These are phyloP conservation scores for Rhyacophila brunnea DNA, from an alignment of 1,140 invertebrate species.

Conservation along the genomic window DNA sequence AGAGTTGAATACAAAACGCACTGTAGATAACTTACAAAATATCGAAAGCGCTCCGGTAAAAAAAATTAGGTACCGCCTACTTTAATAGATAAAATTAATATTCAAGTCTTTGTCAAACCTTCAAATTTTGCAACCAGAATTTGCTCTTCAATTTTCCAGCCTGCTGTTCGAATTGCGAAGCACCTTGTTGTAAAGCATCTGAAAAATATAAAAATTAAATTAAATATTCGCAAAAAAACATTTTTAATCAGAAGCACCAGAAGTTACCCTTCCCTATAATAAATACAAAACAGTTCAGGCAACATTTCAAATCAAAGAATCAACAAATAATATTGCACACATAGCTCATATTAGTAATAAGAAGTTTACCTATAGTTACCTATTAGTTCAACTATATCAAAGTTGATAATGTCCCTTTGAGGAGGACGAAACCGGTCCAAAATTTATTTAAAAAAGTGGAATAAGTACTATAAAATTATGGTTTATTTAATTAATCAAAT, in stretches of 20 bases:
- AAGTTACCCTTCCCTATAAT: background rate
- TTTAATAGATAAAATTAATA: background rate
- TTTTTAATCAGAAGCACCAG: background rate
- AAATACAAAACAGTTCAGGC: background rate
- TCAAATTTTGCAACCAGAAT: slow-evolving; percentile 98
- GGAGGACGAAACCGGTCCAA: too few relatives aligned
- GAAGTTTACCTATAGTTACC: background rate
- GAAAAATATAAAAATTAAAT: slow-evolving; percentile 17
- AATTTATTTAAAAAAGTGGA: too few relatives aligned
- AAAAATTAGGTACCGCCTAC: too few relatives aligned
- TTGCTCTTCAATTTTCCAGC: slow-evolving; percentile 97
- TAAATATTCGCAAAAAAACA: background rate
- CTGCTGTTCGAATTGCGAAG: slow-evolving; percentile 97
- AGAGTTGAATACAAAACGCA: too few relatives aligned
- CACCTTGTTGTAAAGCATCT: slow-evolving; percentile 93
- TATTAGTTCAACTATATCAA: background rate
- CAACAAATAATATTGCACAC: background rate
- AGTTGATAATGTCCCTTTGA: background rate
- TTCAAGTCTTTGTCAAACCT: slow-evolving; percentile 62
- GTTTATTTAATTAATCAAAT: too few relatives aligned
- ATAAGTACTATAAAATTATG: too few relatives aligned
- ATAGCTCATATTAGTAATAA: background rate
- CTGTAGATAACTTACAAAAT: too few relatives aligned
- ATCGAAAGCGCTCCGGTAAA: too few relatives aligned
- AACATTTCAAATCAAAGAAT: background rate